Evolutionary conservation across 30 jellyfish, hydroid and myxozoan species (phyloP), one percentile per base, ranked within the genome.

Genomic region (Hydra vulgaris): DNA sequence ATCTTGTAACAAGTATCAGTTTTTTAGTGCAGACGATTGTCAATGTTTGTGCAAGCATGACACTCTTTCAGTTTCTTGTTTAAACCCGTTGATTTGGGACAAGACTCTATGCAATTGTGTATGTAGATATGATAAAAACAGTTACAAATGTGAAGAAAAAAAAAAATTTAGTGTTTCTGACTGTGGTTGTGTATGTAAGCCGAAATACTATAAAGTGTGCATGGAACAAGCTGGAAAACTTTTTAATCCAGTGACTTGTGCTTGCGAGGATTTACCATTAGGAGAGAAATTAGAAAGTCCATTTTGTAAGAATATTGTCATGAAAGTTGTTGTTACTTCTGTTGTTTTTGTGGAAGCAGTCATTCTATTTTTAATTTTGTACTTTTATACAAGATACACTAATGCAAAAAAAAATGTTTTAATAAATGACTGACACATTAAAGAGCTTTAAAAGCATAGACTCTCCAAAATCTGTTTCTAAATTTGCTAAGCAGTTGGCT

Each of bases 111-210:
- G 89, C 55, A 61, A 53, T 54, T 82, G 89, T 26, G 53, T 26
- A 7, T 82, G 89, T 61, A 23, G 17, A 23, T 0, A 75, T 24
- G 26, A 66, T 23, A 70, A 27, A 26, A n/a, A 55, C 21, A 15
- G 21, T 18, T 61, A 27, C 79, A 25, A 23, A 40, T 78, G 85
- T 23, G 78, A 26, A 16, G 3, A 54, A 16, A 15, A 23, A 25
- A 78, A 78, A 77, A 27, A 5, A n/a, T 78, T 78, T 61, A 78
- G 79, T 61, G 66, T 23, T 23, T 24, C 23, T 23, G 79, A 55
- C 15, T 78, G 85, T 23, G 80, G 85, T 18, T 78, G 85, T 61
- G 66, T 61, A 27, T 78, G 85, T 52, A 78, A 78, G 24, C 79
- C 85, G 1, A 78, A 52, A 55, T 23, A 4, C 53, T 18, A 56